Evolutionary conservation across 2,888 invertebrate genomes (phyloP).

Genomic region (Barypeithes pellucidus): DNA sequence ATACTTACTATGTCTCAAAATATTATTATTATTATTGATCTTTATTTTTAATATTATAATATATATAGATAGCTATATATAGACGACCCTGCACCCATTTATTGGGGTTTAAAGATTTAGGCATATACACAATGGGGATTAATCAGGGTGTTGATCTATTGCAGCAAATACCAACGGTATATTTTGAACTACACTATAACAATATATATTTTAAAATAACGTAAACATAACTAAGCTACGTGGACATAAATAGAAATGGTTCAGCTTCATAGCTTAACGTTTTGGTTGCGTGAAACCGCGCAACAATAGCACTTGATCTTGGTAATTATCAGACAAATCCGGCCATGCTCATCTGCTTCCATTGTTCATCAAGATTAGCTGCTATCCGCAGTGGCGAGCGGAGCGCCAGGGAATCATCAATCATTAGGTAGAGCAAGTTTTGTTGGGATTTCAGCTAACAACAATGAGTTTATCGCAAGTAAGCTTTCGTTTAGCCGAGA

Average conservation of each 20-base stretch:
- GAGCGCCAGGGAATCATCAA: slow-evolving; percentile 60
- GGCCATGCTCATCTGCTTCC: slow-evolving; percentile 58
- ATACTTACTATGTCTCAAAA: too few species aligned
- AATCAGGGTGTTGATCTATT: too few species aligned
- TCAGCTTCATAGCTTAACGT: slow-evolving; percentile 18
- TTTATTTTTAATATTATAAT: too few species aligned
- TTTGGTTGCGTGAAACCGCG: slow-evolving; percentile 41
- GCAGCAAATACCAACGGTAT: too few species aligned
- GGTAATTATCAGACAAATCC: slow-evolving; percentile 61
- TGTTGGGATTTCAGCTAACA: slow-evolving; percentile 61
- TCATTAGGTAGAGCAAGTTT: slow-evolving; percentile 63
- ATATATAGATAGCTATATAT: too few species aligned
- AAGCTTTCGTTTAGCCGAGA: slow-evolving; percentile 54
- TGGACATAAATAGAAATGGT: background rate
- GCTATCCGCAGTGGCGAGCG: slow-evolving; percentile 58
- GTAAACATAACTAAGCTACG: background rate
- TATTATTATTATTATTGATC: too few species aligned
- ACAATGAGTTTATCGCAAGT: slow-evolving; percentile 61
- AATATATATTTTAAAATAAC: background rate
- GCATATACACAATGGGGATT: too few species aligned
- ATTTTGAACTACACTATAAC: too few species aligned
- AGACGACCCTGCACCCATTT: too few species aligned
- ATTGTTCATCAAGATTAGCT: slow-evolving; percentile 63
- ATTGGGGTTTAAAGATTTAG: too few species aligned
- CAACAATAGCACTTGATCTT: slow-evolving; percentile 59